phyloP scores from a whole-genome alignment of 2,113 vertebrate genomes.

The Sarotherodon lohbergeri region DNA sequence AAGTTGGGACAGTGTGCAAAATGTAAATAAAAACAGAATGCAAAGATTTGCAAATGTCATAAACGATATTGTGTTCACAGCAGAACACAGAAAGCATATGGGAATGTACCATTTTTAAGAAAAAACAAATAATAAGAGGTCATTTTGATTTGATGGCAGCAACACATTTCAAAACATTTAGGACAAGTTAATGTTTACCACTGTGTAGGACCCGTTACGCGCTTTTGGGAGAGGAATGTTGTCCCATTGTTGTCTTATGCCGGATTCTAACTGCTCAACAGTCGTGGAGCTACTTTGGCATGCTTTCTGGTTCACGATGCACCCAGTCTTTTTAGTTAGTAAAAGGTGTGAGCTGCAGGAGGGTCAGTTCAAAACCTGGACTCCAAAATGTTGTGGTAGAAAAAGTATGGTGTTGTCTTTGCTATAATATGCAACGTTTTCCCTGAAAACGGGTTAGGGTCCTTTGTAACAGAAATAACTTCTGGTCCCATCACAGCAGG shows the following conservation, averaged over 20 bases:
- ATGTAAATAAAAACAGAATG: not conserved
- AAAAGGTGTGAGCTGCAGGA: not conserved
- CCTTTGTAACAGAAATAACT: not conserved
- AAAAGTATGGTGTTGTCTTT: not conserved
- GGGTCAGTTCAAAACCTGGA: not conserved
- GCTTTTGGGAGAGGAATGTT: not conserved
- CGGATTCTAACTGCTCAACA: not conserved
- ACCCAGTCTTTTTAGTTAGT: not conserved
- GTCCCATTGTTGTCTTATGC: not conserved
- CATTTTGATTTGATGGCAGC: not conserved
- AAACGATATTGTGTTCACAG: not conserved
- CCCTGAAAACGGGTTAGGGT: not conserved
- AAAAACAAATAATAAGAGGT: not conserved
- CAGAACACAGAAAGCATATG: not conserved
- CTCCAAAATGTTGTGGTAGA: not conserved
- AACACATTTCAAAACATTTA: not conserved
- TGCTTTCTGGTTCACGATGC: not conserved
- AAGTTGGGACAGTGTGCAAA: not conserved
- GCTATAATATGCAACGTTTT: not conserved
- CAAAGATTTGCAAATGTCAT: not conserved
- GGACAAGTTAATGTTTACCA: not conserved
- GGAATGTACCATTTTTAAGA: not conserved
- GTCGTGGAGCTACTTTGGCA: not conserved
- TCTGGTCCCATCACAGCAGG: not conserved
- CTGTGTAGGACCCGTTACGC: not conserved